phyloP scores from a whole-genome alignment of 2,888 invertebrate genomes.

The Deroplatys truncata region DNA sequence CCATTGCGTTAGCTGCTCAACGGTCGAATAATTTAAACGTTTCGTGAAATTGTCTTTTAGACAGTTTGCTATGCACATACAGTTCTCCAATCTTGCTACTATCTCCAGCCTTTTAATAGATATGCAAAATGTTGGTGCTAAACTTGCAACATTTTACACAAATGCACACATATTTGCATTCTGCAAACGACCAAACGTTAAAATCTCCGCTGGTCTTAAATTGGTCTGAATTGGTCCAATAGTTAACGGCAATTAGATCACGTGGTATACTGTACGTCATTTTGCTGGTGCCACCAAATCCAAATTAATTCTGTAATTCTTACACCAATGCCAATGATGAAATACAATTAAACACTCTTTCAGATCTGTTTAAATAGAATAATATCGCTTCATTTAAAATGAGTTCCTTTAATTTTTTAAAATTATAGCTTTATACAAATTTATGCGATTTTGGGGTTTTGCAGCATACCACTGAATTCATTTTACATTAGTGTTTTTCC shows the following conservation, averaged over 20 bases:
- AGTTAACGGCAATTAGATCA: not conserved
- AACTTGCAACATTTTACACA: not conserved
- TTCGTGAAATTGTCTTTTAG: not conserved
- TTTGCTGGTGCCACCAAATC: not conserved
- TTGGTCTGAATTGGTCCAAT: conserved; percentile 14
- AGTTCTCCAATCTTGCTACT: not conserved
- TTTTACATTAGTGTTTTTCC: too few relatives aligned
- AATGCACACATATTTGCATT: not conserved
- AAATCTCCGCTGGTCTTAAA: conserved; percentile 21
- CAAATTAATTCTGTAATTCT: not conserved
- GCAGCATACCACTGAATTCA: too few relatives aligned
- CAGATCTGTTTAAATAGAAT: too few relatives aligned
- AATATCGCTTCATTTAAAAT: too few relatives aligned
- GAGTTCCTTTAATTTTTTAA: too few relatives aligned
- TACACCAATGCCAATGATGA: too few relatives aligned
- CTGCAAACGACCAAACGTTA: conserved; percentile 5
- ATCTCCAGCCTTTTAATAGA: not conserved
- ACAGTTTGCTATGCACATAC: not conserved
- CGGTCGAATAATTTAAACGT: conserved; percentile 34
- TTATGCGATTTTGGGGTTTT: too few relatives aligned
- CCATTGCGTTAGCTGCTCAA: conserved; percentile 53
- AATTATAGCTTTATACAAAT: too few relatives aligned
- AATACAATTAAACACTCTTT: too few relatives aligned
- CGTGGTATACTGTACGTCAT: not conserved
- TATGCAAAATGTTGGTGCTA: not conserved